phyloP scores from a whole-genome alignment of 2,113 vertebrate species.

The Phylloscopus whistleri region DNA sequence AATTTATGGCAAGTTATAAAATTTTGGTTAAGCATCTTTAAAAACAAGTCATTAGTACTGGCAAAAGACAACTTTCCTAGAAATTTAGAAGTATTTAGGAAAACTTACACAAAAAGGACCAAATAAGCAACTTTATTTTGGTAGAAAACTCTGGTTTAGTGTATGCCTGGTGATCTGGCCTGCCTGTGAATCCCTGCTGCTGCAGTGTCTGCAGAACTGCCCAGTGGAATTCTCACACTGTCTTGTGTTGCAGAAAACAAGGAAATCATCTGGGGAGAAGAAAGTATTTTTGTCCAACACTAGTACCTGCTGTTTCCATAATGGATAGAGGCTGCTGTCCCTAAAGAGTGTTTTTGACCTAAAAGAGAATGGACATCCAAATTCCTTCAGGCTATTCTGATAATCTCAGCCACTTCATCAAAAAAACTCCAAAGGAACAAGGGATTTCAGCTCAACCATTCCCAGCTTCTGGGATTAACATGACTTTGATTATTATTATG shows the following conservation, averaged over 20 bases:
- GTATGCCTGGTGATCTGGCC: not conserved
- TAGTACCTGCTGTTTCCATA: not conserved
- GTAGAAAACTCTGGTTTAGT: slow-evolving; percentile 67
- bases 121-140: slow-evolving; percentile 63
- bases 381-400: not conserved
- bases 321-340: not conserved
- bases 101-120: slow-evolving; percentile 75
- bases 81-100: slow-evolving; percentile 77
- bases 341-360: not conserved
- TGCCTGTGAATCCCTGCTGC: not conserved
- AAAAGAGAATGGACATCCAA: not conserved
- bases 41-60: slow-evolving; percentile 56
- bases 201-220: not conserved
- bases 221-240: not conserved
- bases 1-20: slow-evolving; percentile 62
- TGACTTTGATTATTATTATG: not conserved
- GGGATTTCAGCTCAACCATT: not conserved
- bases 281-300: not conserved
- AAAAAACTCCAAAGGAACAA: not conserved
- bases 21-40: slow-evolving; percentile 62
- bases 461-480: not conserved
- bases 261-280: not conserved
- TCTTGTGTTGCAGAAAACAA: not conserved
- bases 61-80: slow-evolving; percentile 66
- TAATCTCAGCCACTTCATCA: not conserved